These are phyloP conservation scores for Cactoblastis cactorum DNA, from an alignment of 2,888 invertebrate species.

Conservation along the genomic window DNA sequence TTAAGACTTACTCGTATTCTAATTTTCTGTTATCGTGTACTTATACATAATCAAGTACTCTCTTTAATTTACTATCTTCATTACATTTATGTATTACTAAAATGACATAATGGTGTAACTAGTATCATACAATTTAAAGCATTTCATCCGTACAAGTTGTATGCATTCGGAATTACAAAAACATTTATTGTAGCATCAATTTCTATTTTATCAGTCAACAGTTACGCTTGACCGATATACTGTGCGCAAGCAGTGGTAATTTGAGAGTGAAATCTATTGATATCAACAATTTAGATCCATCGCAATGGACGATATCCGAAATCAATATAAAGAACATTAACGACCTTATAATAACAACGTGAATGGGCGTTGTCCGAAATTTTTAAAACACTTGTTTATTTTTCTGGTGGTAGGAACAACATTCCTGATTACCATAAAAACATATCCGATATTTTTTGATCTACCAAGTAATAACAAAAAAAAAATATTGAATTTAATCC, in stretches of 20 bases:
- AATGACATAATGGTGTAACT: background rate
- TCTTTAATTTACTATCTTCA: background rate
- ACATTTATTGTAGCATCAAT: background rate
- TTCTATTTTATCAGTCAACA: slow-evolving; percentile 4
- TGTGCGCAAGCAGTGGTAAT: background rate
- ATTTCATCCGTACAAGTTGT: background rate
- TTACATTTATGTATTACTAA: background rate
- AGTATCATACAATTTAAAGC: background rate
- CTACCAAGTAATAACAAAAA: too few relatives aligned
- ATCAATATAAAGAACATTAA: too few relatives aligned
- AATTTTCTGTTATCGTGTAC: background rate
- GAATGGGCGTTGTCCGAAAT: too few relatives aligned
- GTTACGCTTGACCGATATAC: slow-evolving; percentile 10
- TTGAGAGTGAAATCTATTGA: slow-evolving; percentile 4
- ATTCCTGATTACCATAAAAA: too few relatives aligned
- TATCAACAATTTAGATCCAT: background rate
- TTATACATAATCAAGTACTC: background rate
- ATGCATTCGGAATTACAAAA: background rate
- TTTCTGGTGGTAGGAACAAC: too few relatives aligned
- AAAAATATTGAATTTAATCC: too few relatives aligned
- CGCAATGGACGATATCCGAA: too few relatives aligned
- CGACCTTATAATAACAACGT: too few relatives aligned
- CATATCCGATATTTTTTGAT: too few relatives aligned
- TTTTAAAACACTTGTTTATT: too few relatives aligned
- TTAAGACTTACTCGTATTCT: background rate